A percentile compares a stretch with the other conserved stretches of the same genome.
These are phyloP conservation scores for Micropoecilia bifurca DNA, from an alignment of 2,797 vertebrate genomes.

Conservation along the genomic window DNA sequence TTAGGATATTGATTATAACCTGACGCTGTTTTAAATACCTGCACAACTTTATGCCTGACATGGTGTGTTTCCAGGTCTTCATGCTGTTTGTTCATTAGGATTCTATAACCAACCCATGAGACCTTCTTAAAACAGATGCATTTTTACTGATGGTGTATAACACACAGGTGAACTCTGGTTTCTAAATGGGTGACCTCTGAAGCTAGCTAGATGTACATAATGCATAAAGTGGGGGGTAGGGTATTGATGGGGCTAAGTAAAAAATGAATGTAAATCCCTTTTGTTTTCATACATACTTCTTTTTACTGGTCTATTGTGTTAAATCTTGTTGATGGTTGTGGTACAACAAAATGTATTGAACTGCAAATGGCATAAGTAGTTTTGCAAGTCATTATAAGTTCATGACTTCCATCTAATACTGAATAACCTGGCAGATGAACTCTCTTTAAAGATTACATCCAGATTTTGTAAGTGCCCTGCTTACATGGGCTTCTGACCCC, in stretches of 20 bases:
- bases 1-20: background rate
- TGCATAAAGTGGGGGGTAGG: background rate
- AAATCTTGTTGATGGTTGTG: background rate
- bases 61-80: background rate
- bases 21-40: background rate
- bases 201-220: background rate
- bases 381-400: background rate
- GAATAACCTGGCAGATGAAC: background rate
- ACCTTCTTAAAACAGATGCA: background rate
- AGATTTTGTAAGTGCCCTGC: background rate
- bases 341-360: background rate
- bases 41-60: background rate
- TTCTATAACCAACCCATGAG: background rate
- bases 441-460: slow-evolving; percentile 4
- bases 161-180: background rate
- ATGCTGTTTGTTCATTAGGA: background rate
- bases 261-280: background rate
- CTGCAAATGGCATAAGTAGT: background rate
- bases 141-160: background rate
- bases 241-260: background rate
- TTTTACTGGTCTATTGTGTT: background rate
- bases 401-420: background rate
- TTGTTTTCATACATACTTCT: background rate
- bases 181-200: background rate
- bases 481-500: background rate